Evolutionary conservation across 1,140 invertebrate species (phyloP), one percentile per base, ranked within the genome.

Genomic region (Dryas iulia): DNA sequence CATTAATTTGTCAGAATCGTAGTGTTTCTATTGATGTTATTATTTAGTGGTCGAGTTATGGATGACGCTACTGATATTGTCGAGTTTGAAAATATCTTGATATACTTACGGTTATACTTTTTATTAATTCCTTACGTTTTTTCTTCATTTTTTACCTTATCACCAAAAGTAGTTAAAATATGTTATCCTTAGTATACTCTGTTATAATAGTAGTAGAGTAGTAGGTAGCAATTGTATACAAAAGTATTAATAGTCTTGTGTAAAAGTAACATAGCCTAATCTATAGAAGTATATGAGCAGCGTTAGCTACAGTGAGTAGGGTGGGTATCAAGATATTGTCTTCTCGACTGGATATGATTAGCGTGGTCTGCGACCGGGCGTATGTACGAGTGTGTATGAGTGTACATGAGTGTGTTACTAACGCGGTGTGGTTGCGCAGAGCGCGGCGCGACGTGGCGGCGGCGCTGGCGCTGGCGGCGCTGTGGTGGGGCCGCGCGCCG

Each of bases 391-490:
- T 39, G 11, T 24, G 54, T n/a, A n/a, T n/a, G n/a, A n/a, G n/a
- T 24, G 23, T 14, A 31, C 8, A 12, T 58, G 58, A 18, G 47
- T 21, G 47, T 58, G 66, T 60, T 39, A 53, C 12, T 56, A 33
- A 39, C 53, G 76, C 57, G 39, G 69, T 75, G 66, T 66, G 62
- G 65, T 72, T 60, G 62, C 60, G 77, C 77, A 79, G 82, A 76
- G 83, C 75, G 73, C 79, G 83, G 67, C 78, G 85, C 73, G 74
- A 66, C 72, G 78, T 76, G 83, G 77, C 81, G 81, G 78, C 81
- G 83, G 83, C 83, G 83, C 82, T 87, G 86, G 79, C 80, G 78
- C 79, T 81, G 79, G 73, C 78, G 82, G 82, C 77, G 83, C 74
- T 81, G 82, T 81, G 81, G 84, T 79, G 81, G 78, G 86, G 79